These are phyloP conservation scores for Montipora sp. DNA, from an alignment of 64 coral and sea anemone genomes.

Conservation along the genomic window DNA sequence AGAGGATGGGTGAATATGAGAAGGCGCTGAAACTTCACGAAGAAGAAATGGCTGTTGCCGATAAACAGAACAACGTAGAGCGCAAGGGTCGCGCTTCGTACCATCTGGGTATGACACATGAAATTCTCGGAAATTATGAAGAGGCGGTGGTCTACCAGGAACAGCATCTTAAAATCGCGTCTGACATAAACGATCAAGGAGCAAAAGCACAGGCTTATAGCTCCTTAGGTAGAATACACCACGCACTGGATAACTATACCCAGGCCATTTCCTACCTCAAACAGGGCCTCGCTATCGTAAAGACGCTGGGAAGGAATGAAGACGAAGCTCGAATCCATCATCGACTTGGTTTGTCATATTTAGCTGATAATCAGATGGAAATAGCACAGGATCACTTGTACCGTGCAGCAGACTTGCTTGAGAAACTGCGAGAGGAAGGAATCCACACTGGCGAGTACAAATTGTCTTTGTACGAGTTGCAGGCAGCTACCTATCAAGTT, in stretches of 20 bases:
- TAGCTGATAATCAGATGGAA: slow-evolving; percentile 81
- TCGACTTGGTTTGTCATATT: slow-evolving; percentile 79
- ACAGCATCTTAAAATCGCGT: slow-evolving; percentile 82
- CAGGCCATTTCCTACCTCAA: slow-evolving; percentile 94
- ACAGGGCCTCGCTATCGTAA: slow-evolving; percentile 82
- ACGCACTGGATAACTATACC: slow-evolving; percentile 73
- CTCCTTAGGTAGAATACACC: slow-evolving; percentile 82
- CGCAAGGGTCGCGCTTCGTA: slow-evolving; percentile 71
- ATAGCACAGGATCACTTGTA: slow-evolving; percentile 77
- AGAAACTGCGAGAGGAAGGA: slow-evolving; percentile 80
- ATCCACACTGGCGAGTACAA: slow-evolving; percentile 82
- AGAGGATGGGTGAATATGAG: slow-evolving; percentile 92
- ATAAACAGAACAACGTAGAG: slow-evolving; percentile 64
- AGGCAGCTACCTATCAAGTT: slow-evolving; percentile 90
- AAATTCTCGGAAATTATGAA: slow-evolving; percentile 83
- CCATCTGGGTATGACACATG: slow-evolving; percentile 83
- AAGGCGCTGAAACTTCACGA: slow-evolving; percentile 91
- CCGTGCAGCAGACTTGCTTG: slow-evolving; percentile 86
- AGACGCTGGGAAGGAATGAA: slow-evolving; percentile 73
- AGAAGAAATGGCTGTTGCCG: slow-evolving; percentile 78
- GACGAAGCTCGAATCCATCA: slow-evolving; percentile 94
- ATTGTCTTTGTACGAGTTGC: slow-evolving; percentile 89
- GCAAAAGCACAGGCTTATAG: slow-evolving; percentile 81
- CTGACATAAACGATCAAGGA: slow-evolving; percentile 80
- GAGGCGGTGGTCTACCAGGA: slow-evolving; percentile 86